These are phyloP conservation scores for Alca torda DNA, from an alignment of 2,797 vertebrate species.

Conservation along the genomic window DNA sequence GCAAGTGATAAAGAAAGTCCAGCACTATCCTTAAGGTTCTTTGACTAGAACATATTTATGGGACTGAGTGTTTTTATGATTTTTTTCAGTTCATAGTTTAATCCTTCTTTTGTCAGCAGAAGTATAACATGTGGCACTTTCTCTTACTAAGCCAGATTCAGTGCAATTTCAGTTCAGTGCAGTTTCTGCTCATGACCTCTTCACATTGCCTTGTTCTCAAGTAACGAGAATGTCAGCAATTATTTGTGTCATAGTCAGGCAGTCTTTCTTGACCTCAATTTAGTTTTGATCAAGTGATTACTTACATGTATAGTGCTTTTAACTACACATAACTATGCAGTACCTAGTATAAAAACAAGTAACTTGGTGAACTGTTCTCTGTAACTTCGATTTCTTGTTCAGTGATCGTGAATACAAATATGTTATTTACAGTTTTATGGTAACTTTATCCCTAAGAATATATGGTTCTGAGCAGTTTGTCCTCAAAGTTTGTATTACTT, in stretches of 20 bases:
- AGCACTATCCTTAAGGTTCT: neutral
- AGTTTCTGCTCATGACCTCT: neutral
- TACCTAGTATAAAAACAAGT: neutral
- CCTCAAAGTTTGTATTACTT: neutral
- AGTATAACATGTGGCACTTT: fast-evolving
- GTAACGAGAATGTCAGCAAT: neutral
- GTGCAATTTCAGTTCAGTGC: neutral
- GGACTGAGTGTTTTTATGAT: neutral
- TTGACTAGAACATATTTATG: neutral
- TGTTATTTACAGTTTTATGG: neutral
- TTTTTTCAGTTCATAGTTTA: neutral
- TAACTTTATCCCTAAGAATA: neutral
- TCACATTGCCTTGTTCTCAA: neutral
- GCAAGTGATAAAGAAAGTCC: neutral
- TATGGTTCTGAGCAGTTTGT: neutral
- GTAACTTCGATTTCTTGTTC: neutral
- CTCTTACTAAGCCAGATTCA: neutral
- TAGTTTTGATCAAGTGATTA: neutral
- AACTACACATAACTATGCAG: neutral
- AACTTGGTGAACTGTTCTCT: neutral
- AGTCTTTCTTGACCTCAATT: neutral
- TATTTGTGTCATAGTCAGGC: neutral
- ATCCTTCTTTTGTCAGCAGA: neutral
- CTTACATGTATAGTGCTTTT: neutral
- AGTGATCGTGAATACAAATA: neutral